These are phyloP conservation scores for Brachypteracias leptosomus DNA, from an alignment of 2,113 vertebrate species.

Conservation along the genomic window DNA sequence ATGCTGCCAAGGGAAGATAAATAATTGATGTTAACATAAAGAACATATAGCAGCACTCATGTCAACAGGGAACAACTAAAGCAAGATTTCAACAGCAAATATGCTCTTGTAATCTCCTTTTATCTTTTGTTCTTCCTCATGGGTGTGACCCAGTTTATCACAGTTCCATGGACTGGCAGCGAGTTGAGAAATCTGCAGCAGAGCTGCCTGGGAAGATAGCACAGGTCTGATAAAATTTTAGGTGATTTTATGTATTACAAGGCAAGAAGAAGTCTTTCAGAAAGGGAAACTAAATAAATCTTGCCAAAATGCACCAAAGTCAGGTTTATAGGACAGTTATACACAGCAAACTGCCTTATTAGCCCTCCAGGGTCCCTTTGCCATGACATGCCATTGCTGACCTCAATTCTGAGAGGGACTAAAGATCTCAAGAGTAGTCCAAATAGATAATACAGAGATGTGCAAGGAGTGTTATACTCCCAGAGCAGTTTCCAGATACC, in stretches of 20 bases:
- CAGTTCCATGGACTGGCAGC: rapidly evolving
- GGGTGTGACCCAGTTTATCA: not conserved
- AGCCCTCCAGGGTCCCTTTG: not conserved
- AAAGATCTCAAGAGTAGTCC: not conserved
- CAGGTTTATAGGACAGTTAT: not conserved
- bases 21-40: conserved; percentile 66
- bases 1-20: conserved; percentile 45
- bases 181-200: not conserved
- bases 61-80: conserved; percentile 47
- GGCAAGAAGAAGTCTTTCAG: not conserved
- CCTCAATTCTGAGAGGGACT: not conserved
- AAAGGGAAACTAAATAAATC: not conserved
- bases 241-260: not conserved
- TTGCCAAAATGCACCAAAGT: not conserved
- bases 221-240: not conserved
- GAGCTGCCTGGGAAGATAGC: not conserved
- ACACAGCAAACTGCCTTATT: not conserved
- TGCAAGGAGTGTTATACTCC: not conserved
- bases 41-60: conserved; percentile 8
- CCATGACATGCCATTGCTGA: not conserved
- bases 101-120: not conserved
- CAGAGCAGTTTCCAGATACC: not conserved
- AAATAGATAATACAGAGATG: not conserved
- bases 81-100: conserved; percentile 23
- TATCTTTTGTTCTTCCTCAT: not conserved